Conservation (phyloP, 1,140 invertebrate species). For the Drosophila sulfurigaster region DNA sequence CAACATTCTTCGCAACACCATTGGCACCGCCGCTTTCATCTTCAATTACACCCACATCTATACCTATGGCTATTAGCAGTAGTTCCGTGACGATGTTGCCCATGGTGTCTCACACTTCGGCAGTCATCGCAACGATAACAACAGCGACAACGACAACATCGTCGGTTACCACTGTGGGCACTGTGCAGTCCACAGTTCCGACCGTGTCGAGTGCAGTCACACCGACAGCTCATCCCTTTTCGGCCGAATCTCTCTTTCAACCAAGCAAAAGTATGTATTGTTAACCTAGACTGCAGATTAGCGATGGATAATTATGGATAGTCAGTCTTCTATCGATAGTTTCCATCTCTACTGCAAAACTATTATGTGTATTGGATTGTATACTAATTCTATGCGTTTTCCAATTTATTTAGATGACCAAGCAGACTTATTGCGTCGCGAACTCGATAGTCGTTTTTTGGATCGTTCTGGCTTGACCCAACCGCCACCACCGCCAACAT, state of each 20-base stretch:
- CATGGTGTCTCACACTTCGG: slow-evolving; percentile 45
- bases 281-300: background rate
- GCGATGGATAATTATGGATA: no score
- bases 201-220: slow-evolving; percentile 85
- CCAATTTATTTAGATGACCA: slow-evolving; percentile 86
- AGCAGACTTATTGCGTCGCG: slow-evolving; percentile 94
- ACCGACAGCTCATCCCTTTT: slow-evolving; percentile 89
- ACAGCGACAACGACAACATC: slow-evolving; percentile 55
- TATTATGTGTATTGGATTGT: no score
- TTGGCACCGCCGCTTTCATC: slow-evolving; percentile 86
- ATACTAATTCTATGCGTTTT: background rate
- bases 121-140: slow-evolving; percentile 47
- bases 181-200: slow-evolving; percentile 37
- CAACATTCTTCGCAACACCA: slow-evolving; percentile 68
- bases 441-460: slow-evolving; percentile 96
- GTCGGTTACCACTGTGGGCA: slow-evolving; percentile 37
- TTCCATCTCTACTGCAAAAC: no score
- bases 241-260: slow-evolving; percentile 94
- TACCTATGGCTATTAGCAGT: slow-evolving; percentile 36
- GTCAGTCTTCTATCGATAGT: no score
- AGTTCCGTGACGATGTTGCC: slow-evolving; percentile 39
- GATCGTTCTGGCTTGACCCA: slow-evolving; percentile 85
- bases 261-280: slow-evolving; percentile 88
- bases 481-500: slow-evolving; percentile 69
- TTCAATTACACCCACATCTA: slow-evolving; percentile 37